These are phyloP conservation scores for Phaedon cochleariae DNA, from an alignment of 2,888 invertebrate species.

Conservation along the genomic window DNA sequence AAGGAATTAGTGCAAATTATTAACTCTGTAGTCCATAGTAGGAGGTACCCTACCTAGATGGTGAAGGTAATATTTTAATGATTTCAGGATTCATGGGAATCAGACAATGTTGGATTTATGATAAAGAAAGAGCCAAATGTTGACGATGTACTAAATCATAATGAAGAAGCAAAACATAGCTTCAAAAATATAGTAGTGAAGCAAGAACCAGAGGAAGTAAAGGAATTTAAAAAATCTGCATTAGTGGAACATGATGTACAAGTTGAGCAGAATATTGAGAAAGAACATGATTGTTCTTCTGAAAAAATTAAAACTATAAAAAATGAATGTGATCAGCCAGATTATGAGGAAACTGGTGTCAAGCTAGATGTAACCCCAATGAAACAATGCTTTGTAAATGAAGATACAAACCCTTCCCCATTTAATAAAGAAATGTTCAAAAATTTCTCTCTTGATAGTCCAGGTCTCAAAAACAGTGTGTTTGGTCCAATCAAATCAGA, in stretches of 20 bases:
- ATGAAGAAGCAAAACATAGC: background rate
- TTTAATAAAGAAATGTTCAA: slow-evolving; percentile 47
- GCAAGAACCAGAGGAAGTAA: slow-evolving; percentile 10
- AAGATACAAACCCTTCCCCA: slow-evolving; percentile 47
- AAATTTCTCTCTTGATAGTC: slow-evolving; percentile 37
- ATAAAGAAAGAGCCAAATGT: slow-evolving; percentile 25
- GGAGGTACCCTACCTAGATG: too few relatives aligned
- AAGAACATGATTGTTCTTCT: background rate
- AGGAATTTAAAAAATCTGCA: background rate
- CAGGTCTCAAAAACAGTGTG: slow-evolving; percentile 17
- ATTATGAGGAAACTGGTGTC: background rate
- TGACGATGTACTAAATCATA: background rate
- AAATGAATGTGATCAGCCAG: slow-evolving; percentile 5
- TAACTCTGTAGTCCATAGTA: too few relatives aligned
- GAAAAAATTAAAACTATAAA: slow-evolving; percentile 29
- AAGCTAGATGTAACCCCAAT: slow-evolving; percentile 23
- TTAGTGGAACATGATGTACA: too few relatives aligned
- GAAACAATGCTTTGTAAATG: slow-evolving; percentile 33
- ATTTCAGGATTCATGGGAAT: slow-evolving; percentile 50
- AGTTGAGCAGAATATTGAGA: background rate
- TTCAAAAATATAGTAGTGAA: background rate
- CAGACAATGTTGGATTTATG: slow-evolving; percentile 27
- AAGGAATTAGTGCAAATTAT: background rate
- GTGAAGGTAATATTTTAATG: too few relatives aligned
- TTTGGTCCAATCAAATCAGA: background rate